Base-by-base conservation (phyloP, 2,888 invertebrate species). In the Leptinotarsa rubiginosa region DNA sequence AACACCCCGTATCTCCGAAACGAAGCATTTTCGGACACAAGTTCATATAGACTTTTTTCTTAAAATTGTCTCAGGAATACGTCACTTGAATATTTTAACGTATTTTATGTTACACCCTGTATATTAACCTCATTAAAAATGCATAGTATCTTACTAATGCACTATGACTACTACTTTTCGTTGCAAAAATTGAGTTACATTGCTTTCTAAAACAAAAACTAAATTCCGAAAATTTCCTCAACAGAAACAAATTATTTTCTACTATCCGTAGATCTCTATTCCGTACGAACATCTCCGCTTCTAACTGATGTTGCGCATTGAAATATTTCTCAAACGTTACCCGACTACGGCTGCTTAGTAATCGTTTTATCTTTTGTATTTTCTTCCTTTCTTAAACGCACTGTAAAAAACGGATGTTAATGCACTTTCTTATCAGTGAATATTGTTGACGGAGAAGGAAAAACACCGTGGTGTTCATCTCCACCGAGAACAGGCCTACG, bases 401-500 rank as follows among this genome's bases (percentile, higher is more conserved):
- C 12, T 31, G 62, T 16, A 62, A 62, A 62, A 62, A 25, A 62
- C 15, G 13, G 62, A 62, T 25, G 62, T 62, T 62, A 62, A 62
- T 62, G 62, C 62, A 62, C 62, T 62, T 41, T 41, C 62, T 62
- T 62, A 62, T 62, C 62, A 31, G 31, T 12, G 16, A n/a, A 62
- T 62, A 62, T 62, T 62, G 62, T 62, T 62, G 62, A 62, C 62
- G n/a, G 62, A 62, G 62, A 31, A 62, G 31, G 56, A 62, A 62
- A 62, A 31, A 31, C n/a, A 41, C 62, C n/a, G 41, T 62, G 13
- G 31, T 31, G 41, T 62, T 13, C 62, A 62, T 62, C 62, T 62
- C n/a, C 62, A 31, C n/a, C n/a, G 5, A n/a, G 62, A 31, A 62
- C 13, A n/a, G 62, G 41, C 62, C 62, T 41, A 62, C 41, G 62